Conservation (phyloP, 2,113 vertebrate species). For the Rattus norvegicus region GRCr8 NC_086029.1:21950501-21951000, state of each 20-base stretch:
- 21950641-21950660: neutral
- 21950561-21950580: neutral
- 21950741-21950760: neutral
- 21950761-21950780: neutral
- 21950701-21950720: slow-evolving; percentile 24
- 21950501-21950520: neutral
- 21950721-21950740: neutral
- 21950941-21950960: neutral
- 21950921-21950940: neutral
- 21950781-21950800: neutral
- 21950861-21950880: neutral
- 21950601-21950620: neutral
- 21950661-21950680: neutral
- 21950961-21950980: neutral
- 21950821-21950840: neutral
- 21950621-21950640: neutral
- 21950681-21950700: neutral
- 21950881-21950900: neutral
- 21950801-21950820: neutral
- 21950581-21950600: neutral
- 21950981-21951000: neutral
- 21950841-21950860: neutral
- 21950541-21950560: neutral
- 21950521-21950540: neutral
- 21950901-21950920: neutral